Percentiles rank a stretch among this genome's conserved stretches.
phyloP scores from a whole-genome alignment of 2,888 invertebrate genomes.

The Amphipyra tragopoginis region DNA sequence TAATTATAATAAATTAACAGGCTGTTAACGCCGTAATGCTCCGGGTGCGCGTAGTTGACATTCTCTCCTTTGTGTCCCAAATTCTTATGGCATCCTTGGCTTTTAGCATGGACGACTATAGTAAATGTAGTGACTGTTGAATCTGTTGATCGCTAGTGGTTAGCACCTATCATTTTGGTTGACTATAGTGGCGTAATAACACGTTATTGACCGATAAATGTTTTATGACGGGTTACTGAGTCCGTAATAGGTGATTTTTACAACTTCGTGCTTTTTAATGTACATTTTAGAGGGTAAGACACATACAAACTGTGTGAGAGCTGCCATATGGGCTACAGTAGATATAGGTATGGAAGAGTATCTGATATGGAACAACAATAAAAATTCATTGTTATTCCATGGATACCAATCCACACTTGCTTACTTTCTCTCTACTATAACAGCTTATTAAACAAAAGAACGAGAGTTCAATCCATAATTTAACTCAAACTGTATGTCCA shows the following conservation, averaged over 20 bases:
- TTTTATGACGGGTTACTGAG: background rate
- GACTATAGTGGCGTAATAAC: background rate
- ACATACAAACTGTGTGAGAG: too few species aligned
- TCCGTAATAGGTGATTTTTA: background rate
- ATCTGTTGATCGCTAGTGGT: conserved; percentile 56
- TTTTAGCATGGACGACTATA: conserved; percentile 37
- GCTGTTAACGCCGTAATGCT: conserved; percentile 18
- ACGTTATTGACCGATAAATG: background rate
- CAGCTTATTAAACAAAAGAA: too few species aligned
- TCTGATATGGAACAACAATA: too few species aligned
- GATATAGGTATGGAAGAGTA: too few species aligned
- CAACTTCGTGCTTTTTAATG: background rate
- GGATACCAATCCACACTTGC: too few species aligned
- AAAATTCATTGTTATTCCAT: too few species aligned
- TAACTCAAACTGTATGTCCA: too few species aligned
- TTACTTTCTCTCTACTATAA: too few species aligned
- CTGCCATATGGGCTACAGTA: too few species aligned
- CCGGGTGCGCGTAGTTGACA: conserved; percentile 52
- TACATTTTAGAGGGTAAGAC: too few species aligned
- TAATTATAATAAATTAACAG: conserved; percentile 33
- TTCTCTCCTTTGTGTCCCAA: conserved; percentile 59
- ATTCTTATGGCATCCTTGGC: conserved; percentile 54
- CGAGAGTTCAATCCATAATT: too few species aligned
- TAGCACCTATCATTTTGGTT: conserved; percentile 52
- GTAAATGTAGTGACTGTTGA: conserved; percentile 18